A percentile compares a stretch with the other conserved stretches of the same genome.
Conservation (phyloP, 2,113 vertebrate species). For the Siniperca knerii region DNA sequence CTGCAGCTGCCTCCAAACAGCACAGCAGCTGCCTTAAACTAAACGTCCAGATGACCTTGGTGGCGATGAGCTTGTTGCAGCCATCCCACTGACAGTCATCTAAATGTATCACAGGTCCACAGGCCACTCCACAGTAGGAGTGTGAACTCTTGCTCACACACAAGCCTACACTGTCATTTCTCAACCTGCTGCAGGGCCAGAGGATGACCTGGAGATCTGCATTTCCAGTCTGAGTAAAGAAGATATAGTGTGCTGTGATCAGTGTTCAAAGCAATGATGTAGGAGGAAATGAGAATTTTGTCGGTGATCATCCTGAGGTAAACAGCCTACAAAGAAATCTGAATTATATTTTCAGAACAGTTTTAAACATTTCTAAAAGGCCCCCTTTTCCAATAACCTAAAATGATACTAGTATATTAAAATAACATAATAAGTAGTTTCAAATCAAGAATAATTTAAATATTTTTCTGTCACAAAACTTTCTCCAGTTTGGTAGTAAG, state of each 20-base stretch:
- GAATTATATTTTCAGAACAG: neutral
- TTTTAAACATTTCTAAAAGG: neutral
- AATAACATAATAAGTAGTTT: neutral
- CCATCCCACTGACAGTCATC: slow-evolving; percentile 33
- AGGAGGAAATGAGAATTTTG: neutral
- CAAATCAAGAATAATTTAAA: neutral
- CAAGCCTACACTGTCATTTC: neutral
- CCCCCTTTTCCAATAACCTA: neutral
- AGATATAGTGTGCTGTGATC: neutral
- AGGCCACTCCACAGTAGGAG: slow-evolving; percentile 24
- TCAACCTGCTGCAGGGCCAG: neutral
- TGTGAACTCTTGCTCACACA: slow-evolving; percentile 9
- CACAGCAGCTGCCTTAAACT: neutral
- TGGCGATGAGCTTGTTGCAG: slow-evolving; percentile 14
- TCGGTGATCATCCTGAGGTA: neutral
- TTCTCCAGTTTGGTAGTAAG: neutral
- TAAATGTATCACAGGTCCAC: slow-evolving; percentile 19
- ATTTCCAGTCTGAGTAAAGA: neutral
- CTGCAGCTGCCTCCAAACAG: no score
- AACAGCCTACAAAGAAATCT: neutral
- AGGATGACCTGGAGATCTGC: neutral
- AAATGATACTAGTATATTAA: neutral
- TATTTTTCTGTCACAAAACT: neutral
- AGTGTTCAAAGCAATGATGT: neutral
- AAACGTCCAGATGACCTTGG: slow-evolving; percentile 34